phyloP scores from a whole-genome alignment of 2,888 invertebrate species.

The Latheticus oryzae region DNA sequence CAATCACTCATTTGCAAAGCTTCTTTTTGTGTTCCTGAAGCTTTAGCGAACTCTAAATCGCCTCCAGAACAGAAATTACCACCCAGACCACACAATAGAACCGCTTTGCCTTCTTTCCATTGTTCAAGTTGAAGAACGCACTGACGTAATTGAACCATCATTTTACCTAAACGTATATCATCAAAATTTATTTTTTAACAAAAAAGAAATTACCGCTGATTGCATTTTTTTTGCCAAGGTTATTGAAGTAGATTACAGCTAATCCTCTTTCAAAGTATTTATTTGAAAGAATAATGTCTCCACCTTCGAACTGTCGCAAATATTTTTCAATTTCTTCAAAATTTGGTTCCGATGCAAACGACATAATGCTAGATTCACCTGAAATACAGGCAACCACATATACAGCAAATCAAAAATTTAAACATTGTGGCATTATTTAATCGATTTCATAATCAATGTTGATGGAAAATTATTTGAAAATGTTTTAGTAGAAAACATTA shows the following conservation, averaged over 20 bases:
- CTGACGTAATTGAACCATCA: conserved; percentile 59
- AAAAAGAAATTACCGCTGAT: conserved; percentile 54
- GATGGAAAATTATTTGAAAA: neutral
- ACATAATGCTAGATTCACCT: neutral
- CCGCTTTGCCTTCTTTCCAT: conserved; percentile 59
- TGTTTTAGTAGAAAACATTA: too few relatives aligned
- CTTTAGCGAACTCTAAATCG: conserved; percentile 56
- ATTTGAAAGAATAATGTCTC: conserved; percentile 50
- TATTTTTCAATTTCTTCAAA: conserved; percentile 47
- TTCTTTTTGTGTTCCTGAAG: conserved; percentile 48
- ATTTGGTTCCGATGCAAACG: conserved; percentile 17
- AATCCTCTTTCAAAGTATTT: conserved; percentile 55
- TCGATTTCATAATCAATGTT: neutral
- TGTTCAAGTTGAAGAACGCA: conserved; percentile 54
- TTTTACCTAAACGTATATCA: conserved; percentile 55
- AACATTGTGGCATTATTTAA: neutral
- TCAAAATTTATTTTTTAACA: neutral
- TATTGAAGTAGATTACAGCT: conserved; percentile 55
- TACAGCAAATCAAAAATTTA: neutral
- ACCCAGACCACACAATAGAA: conserved; percentile 55
- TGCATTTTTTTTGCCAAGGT: conserved; percentile 58
- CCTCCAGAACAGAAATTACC: conserved; percentile 60
- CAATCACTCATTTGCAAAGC: conserved; percentile 55
- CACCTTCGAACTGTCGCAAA: conserved; percentile 50
- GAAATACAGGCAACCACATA: neutral